A percentile compares a stretch with the other conserved stretches of the same genome.
Conservation (phyloP, 2,888 invertebrate genomes). For the Oscheius sp. region DNA sequence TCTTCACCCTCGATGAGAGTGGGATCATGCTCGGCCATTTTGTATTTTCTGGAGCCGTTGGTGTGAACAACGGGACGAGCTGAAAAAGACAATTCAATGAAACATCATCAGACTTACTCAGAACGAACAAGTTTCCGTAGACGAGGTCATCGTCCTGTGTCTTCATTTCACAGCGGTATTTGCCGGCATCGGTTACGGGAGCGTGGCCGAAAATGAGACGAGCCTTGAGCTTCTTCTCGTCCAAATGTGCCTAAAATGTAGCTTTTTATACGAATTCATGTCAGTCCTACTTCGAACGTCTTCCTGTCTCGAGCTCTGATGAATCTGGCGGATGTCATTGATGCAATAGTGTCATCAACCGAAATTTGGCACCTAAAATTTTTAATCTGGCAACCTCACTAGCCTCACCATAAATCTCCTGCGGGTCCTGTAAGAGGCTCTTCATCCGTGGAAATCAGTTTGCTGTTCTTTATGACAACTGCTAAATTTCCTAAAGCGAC, state of each 20-base stretch:
- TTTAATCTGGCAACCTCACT: not conserved
- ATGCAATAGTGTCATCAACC: conserved; percentile 29
- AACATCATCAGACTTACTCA: conserved; percentile 48
- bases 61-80: conserved; percentile 63
- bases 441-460: conserved; percentile 29
- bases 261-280: not conserved
- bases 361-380: conserved; percentile 63
- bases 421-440: conserved; percentile 19
- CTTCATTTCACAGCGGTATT: conserved; percentile 65
- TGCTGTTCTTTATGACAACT: conserved; percentile 24
- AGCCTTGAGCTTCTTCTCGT: conserved; percentile 46
- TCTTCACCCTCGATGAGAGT: conserved; percentile 31
- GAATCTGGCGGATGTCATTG: conserved; percentile 46
- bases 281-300: conserved; percentile 27
- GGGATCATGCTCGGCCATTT: conserved; percentile 47
- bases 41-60: conserved; percentile 56
- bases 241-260: conserved; percentile 44
- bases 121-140: conserved; percentile 66
- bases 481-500: conserved; percentile 35
- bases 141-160: conserved; percentile 44
- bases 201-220: conserved; percentile 54
- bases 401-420: conserved; percentile 26
- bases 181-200: conserved; percentile 52
- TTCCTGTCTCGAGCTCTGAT: conserved; percentile 45
- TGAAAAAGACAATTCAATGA: conserved; percentile 31